Evolutionary conservation across 2,888 invertebrate genomes (phyloP), one percentile per base, ranked within the genome.

Genomic region (Metallyticus violacea): DNA sequence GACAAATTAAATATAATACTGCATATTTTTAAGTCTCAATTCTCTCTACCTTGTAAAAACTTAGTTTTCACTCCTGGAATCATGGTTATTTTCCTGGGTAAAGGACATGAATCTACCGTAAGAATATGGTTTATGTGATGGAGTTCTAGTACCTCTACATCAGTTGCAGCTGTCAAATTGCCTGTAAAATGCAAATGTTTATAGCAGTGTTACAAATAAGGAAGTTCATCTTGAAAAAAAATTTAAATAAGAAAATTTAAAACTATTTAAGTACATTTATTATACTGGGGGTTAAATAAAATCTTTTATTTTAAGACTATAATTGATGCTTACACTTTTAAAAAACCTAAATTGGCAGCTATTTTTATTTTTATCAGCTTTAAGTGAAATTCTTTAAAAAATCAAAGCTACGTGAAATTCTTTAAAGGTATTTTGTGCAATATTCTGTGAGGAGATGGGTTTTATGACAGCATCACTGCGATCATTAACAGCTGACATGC

Each of bases 81-180:
- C 89, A 95, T 95, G 77, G 95, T 93, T 86, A 97, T 94, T 88
- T 94, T 94, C 89, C 95, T 92, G 0, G 97, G 97, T 89, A 98
- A 91, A 0, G 97, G 97, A 90, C 97, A 96, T 22, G 97, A 94
- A 90, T 97, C 97, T 87, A 97, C 93, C 0, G 97, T 97, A 81
- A 98, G 92, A 89, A 98, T 96, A 90, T 97, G 95, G 1, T 94
- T 95, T 87, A 97, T 95, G 89, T 94, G 93, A 29, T 94, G 93
- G 82, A 93, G 93, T 87, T 94, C 94, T 86, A 97, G 90, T 40
- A 95, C 95, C 86, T 94, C 93, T 88, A 94, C 92, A 90, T 97
- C 95, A 76, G 95, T 94, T 1, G 97, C 97, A 88, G 97, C 96
- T 76, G 96, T 95, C 88, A 97, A 91, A 91, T 97, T 97, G 26